Conservation (phyloP, 2,888 invertebrate species). For the Diabrotica balteata region DNA sequence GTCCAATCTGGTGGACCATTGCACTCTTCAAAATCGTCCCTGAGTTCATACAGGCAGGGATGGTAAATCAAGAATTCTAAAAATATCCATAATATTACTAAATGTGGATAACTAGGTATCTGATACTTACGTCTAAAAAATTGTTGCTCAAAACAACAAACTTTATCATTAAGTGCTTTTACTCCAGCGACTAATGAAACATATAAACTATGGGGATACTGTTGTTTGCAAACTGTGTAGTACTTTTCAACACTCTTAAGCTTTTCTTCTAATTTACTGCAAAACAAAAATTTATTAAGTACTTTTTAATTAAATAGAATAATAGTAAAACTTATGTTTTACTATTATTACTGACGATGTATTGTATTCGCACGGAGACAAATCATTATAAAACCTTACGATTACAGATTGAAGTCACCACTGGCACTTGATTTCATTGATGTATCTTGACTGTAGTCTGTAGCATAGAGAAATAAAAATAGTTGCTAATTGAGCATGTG, state of each 20-base stretch:
- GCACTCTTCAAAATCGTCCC: constrained; percentile 63
- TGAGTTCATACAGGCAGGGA: constrained; percentile 56
- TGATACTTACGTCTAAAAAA: constrained; percentile 25
- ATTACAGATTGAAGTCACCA: no score
- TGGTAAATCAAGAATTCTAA: constrained; percentile 21
- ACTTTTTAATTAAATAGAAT: background rate
- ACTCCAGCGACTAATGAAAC: constrained; percentile 60
- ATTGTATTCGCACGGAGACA: no score
- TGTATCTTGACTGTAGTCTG: no score
- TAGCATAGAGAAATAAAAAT: no score
- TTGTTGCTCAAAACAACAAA: constrained; percentile 47
- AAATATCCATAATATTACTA: constrained; percentile 15
- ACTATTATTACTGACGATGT: no score
- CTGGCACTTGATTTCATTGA: no score
- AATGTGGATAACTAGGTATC: background rate
- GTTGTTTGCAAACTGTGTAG: constrained; percentile 56
- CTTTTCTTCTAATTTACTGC: constrained; percentile 52
- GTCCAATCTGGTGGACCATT: constrained; percentile 65
- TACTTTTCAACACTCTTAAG: constrained; percentile 57
- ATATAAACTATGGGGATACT: constrained; percentile 60
- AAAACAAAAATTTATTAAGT: constrained; percentile 25
- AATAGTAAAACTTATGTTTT: no score
- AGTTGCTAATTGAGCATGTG: no score
- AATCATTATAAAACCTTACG: no score
- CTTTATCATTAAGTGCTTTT: constrained; percentile 56